A percentile compares a stretch with the other conserved stretches of the same genome.
phyloP scores from a whole-genome alignment of 2,888 invertebrate species.

The Andrena chrysosceles region DNA sequence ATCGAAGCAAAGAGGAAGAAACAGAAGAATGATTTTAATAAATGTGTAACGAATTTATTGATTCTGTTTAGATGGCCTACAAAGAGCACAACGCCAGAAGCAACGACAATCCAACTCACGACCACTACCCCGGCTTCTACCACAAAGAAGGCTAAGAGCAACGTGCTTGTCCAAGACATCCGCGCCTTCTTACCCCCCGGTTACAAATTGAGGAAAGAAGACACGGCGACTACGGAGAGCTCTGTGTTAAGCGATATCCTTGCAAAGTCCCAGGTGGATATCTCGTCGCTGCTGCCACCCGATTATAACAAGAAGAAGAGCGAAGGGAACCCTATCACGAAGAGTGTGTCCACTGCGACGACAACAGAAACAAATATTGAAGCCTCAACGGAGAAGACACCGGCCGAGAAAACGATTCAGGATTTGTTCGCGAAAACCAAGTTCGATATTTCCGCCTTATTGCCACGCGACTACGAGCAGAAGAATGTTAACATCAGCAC shows the following conservation, averaged over 20 bases:
- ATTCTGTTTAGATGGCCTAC: constrained; percentile 60
- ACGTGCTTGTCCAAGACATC: constrained; percentile 84
- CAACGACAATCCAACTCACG: constrained; percentile 40
- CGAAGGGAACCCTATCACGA: constrained; percentile 13
- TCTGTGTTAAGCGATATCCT: constrained; percentile 80
- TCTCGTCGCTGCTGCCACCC: constrained; percentile 88
- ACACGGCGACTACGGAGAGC: constrained; percentile 81
- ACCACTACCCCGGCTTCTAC: constrained; percentile 43
- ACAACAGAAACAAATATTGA: constrained; percentile 44
- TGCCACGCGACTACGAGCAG: constrained; percentile 87
- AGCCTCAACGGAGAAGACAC: constrained; percentile 69
- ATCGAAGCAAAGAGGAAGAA: background rate
- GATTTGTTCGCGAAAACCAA: constrained; percentile 80
- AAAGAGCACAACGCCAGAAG: constrained; percentile 56
- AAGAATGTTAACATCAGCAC: constrained; percentile 73
- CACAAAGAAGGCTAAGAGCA: constrained; percentile 50
- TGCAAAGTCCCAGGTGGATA: constrained; percentile 84
- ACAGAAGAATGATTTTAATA: background rate
- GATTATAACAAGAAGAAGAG: constrained; percentile 86
- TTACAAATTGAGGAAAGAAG: constrained; percentile 86
- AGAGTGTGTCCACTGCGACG: constrained; percentile 62
- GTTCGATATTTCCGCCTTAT: constrained; percentile 84
- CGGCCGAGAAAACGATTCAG: constrained; percentile 70
- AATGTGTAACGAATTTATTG: background rate
- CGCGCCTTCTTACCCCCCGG: constrained; percentile 89